Conservation (phyloP, 1,140 invertebrate species). For the Cotesia vestalis region DNA sequence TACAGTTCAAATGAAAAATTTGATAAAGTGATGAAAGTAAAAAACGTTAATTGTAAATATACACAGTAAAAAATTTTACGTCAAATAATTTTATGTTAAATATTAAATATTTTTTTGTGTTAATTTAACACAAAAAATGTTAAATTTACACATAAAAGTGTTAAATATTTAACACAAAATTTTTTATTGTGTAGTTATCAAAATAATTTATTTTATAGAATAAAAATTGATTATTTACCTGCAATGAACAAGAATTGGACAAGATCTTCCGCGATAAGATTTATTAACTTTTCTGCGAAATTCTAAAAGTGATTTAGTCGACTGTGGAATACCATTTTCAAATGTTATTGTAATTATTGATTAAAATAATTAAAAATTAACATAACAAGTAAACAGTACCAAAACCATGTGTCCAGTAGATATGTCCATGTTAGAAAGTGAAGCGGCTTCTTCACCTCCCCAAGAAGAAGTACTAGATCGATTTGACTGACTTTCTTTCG, state of each 20-base stretch:
- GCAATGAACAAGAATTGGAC: constrained; percentile 98
- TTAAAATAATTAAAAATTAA: too few relatives aligned
- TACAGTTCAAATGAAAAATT: not conserved
- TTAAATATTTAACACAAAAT: too few relatives aligned
- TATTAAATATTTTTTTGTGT: too few relatives aligned
- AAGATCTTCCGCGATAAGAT: constrained; percentile 96
- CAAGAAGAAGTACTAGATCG: constrained; percentile 96
- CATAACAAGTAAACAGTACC: too few relatives aligned
- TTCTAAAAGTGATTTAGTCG: constrained; percentile 94
- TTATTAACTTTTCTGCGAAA: constrained; percentile 99
- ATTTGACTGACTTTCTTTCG: constrained; percentile 85
- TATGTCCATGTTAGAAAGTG: constrained; percentile 97
- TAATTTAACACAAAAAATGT: too few relatives aligned
- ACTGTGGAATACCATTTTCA: constrained; percentile 89
- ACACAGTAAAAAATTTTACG: too few relatives aligned
- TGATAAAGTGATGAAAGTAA: too few relatives aligned
- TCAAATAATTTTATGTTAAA: too few relatives aligned
- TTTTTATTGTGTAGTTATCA: too few relatives aligned
- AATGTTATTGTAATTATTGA: too few relatives aligned
- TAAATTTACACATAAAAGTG: too few relatives aligned
- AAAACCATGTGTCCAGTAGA: constrained; percentile 98
- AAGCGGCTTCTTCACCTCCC: constrained; percentile 95
- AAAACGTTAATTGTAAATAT: too few relatives aligned
- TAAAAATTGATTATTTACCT: constrained; percentile 72
- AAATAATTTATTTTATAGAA: not conserved